Evolutionary conservation across 2,113 vertebrate species (phyloP), one percentile per base, ranked within the genome.

Genomic region (Aramus guarauna): DNA sequence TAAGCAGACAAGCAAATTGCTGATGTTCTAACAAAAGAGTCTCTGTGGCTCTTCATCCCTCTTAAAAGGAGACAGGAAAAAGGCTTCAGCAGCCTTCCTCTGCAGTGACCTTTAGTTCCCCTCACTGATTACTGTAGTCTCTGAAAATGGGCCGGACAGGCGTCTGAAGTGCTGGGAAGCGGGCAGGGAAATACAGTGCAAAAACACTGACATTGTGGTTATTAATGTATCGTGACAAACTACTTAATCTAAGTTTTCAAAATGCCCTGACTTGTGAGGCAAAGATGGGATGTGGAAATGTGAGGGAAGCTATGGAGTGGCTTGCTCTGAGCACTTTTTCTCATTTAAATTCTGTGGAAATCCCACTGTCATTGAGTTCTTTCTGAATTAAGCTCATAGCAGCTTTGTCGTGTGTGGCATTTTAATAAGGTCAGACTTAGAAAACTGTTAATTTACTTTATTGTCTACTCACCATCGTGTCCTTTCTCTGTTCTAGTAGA

Each of bases 311-410:
- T 21, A 0, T 66, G 68, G 75, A 89, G 76, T 58, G 53, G 62
- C 45, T 89, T 59, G 59, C 80, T 92, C 37, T 26, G 19, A 85
- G 66, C 15, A 1, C 52, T 92, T 92, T 52, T 95, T 79, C 93
- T 96, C 79, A 95, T 96, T 98, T 52, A 97, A 93, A 96, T 97
- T 97, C 97, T 91, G 71, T 64, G 92, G 93, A 78, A 92, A 95
- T 94, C 73, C 82, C 73, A 30, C 84, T 74, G 56, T 93, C 93
- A 64, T 73, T 88, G 85, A 92, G 80, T 80, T 92, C 96, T 92
- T 92, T 92, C 93, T 94, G 92, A 94, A 92, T 91, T 94, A 87
- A 95, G 78, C 87, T 94, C 90, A 68, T 90, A 72, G 96, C 56
- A 4, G 21, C 88, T 79, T 92, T 85, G 62, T 88, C 79, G 90